These are phyloP conservation scores for Dynastes tityus DNA, from an alignment of 2,888 invertebrate species.

Conservation along the genomic window DNA sequence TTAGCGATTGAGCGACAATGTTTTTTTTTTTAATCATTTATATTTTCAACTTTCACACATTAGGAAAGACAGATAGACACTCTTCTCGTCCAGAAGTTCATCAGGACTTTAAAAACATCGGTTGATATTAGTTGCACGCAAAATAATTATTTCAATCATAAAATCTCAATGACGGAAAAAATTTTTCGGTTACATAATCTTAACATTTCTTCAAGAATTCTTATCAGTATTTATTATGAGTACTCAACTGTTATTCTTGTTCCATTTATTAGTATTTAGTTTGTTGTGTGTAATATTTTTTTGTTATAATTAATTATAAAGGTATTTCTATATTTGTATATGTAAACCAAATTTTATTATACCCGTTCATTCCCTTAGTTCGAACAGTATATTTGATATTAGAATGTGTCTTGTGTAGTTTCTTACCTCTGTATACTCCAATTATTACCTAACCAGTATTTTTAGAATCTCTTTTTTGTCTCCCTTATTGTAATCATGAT, in stretches of 20 bases:
- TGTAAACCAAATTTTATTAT: conserved; percentile 10
- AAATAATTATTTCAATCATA: too few relatives aligned
- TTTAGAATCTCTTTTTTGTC: conserved; percentile 34
- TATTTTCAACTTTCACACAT: too few relatives aligned
- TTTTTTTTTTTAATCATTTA: too few relatives aligned
- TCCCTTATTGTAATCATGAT: conserved; percentile 31
- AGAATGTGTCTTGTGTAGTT: conserved; percentile 5
- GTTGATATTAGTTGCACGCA: too few relatives aligned
- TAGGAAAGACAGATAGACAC: too few relatives aligned
- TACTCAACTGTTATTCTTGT: not conserved
- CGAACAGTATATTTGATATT: conserved; percentile 24
- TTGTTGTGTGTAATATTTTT: not conserved
- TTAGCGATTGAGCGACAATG: too few relatives aligned
- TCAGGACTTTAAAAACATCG: too few relatives aligned
- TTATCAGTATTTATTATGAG: not conserved
- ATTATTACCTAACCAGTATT: conserved; percentile 41
- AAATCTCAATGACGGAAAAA: too few relatives aligned
- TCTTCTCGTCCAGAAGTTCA: too few relatives aligned
- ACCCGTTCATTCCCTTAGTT: conserved; percentile 24
- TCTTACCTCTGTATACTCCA: conserved; percentile 7
- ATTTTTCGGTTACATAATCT: too few relatives aligned
- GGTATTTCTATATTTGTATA: conserved; percentile 3
- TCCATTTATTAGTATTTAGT: not conserved
- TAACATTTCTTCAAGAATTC: not conserved
- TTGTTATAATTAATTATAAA: not conserved